These are phyloP conservation scores for Oncorhynchus gorbuscha DNA, from an alignment of 2,113 vertebrate genomes.

Conservation along the genomic window DNA sequence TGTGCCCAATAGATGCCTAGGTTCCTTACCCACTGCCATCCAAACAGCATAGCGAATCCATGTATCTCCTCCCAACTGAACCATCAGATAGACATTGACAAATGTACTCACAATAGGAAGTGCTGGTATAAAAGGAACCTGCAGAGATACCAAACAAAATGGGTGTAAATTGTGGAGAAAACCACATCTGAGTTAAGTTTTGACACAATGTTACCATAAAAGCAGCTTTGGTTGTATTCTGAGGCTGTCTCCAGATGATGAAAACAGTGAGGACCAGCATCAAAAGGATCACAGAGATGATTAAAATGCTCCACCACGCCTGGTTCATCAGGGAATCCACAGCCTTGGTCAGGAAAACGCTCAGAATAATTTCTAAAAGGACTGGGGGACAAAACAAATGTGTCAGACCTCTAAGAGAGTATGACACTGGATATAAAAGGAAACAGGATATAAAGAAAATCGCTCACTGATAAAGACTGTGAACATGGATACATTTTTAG, in stretches of 20 bases:
- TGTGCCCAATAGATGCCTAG: too few relatives aligned
- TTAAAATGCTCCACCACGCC: slow-evolving; percentile 71
- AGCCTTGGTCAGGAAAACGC: slow-evolving; percentile 54
- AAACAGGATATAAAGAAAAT: neutral
- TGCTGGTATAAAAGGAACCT: slow-evolving; percentile 83
- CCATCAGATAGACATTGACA: slow-evolving; percentile 78
- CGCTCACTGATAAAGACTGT: slow-evolving; percentile 56
- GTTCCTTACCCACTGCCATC: slow-evolving; percentile 77
- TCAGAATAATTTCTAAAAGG: slow-evolving; percentile 53
- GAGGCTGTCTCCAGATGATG: slow-evolving; percentile 82
- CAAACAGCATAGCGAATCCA: slow-evolving; percentile 82
- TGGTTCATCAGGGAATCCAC: slow-evolving; percentile 50
- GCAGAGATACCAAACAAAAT: slow-evolving; percentile 2
- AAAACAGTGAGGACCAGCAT: slow-evolving; percentile 58
- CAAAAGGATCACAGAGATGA: slow-evolving; percentile 54
- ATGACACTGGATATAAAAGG: neutral
- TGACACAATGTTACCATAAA: slow-evolving; percentile 75
- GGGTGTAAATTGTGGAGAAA: neutral
- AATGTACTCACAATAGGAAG: slow-evolving; percentile 79
- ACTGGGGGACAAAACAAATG: slow-evolving; percentile 56
- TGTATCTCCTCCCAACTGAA: slow-evolving; percentile 70
- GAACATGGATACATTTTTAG: slow-evolving; percentile 63
- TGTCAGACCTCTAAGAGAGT: slow-evolving; percentile 62
- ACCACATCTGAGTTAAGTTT: neutral
- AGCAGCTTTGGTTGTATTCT: slow-evolving; percentile 68